These are phyloP conservation scores for Syngnathus scovelli DNA, from an alignment of 2,113 vertebrate genomes.

Conservation along the genomic window DNA sequence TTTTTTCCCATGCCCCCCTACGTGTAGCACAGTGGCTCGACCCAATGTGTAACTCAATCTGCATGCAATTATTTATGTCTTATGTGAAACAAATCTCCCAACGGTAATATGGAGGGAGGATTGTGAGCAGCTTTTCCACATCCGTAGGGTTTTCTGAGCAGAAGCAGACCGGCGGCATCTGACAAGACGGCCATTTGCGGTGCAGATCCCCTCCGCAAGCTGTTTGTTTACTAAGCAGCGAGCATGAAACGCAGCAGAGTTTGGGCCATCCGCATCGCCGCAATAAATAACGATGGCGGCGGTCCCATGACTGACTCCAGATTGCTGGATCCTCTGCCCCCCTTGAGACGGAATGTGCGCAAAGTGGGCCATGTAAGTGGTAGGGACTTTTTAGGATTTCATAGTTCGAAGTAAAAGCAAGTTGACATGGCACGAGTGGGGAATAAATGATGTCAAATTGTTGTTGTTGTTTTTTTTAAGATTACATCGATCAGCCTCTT, in stretches of 20 bases:
- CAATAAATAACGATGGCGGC: constrained; percentile 76
- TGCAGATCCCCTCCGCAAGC: constrained; percentile 1
- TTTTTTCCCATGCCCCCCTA: constrained; percentile 1
- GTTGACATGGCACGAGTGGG: neutral
- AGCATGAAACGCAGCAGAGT: constrained; percentile 38
- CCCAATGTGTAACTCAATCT: constrained; percentile 6
- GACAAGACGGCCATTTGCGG: neutral
- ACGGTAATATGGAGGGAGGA: neutral
- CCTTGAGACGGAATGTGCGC: constrained; percentile 41
- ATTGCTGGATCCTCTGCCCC: constrained; percentile 40
- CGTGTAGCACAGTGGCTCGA: constrained; percentile 11
- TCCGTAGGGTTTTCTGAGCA: neutral
- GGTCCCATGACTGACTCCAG: constrained; percentile 71
- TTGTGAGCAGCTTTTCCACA: neutral
- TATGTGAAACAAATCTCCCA: constrained; percentile 1
- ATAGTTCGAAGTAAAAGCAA: neutral
- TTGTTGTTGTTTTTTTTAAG: no score
- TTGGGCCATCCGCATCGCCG: constrained; percentile 76
- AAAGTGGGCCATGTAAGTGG: constrained; percentile 42
- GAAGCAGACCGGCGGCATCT: neutral
- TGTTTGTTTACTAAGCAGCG: neutral
- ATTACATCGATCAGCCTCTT: no score
- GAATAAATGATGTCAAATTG: no score
- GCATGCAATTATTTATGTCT: neutral
- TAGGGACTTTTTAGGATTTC: constrained; percentile 23